Base-by-base conservation (phyloP, 2,113 vertebrate species). In the Cyprinodon brontotheroides region DNA sequence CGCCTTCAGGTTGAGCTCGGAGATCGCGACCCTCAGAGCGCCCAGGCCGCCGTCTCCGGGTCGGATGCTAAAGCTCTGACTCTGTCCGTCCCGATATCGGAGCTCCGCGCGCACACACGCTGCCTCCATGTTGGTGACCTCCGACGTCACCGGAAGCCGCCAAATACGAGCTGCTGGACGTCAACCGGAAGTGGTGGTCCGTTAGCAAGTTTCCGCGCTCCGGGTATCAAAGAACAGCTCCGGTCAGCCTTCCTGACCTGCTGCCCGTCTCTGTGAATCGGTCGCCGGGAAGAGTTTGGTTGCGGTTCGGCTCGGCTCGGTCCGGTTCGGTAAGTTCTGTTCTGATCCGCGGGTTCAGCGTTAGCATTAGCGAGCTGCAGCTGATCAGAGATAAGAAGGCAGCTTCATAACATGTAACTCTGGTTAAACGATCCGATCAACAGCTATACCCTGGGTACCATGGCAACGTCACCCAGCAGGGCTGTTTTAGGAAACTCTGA, bases 71-170 rank as follows among this genome's bases (percentile, higher is more conserved):
- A 94, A 66, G 36, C 67, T 76, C 6, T 84, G 66, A 1, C 4
- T 90, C 9, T 50, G 11, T 29, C 92, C 93, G 38, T 93, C 85
- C 69, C 87, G 72, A 22, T 72, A 43, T 37, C 66, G 86, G 3
- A 95, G 72, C 71, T 91, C 83, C 3, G 88, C 92, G 1, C 8
- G 59, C 15, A 92, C 9, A 7, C n/a, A 3, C 61, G 82, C 37
- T 1, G 61, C 61, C 77, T 87, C 89, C 92, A 93, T 93, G 4
- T 72, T 45, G 0, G 17, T 14, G 64, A 66, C 64, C 64, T 66
- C 22, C 47, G 41, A 66, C 64, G 41, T 22, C 64, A 13, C n/a
- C 50, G 50, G 50, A 57, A 57, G 50, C 50, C 50, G 50, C 50
- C 17, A 57, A 57, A 57, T 57, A 57, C 50, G 50, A 40, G 82